Conservation (phyloP, 1,140 invertebrate genomes). For the Kradibia gibbosae region DNA sequence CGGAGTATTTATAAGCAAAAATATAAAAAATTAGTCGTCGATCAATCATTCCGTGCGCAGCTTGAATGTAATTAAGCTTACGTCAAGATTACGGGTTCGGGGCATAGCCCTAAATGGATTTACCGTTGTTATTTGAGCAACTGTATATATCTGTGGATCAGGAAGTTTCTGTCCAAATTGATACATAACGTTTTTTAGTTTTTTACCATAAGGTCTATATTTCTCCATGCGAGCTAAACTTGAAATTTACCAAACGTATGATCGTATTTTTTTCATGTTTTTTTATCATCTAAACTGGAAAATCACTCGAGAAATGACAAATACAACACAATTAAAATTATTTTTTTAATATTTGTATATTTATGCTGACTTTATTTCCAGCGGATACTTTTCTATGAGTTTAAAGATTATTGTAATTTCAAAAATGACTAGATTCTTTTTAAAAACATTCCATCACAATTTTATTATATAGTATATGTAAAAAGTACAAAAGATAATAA, state of each 20-base stretch:
- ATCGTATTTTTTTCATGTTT: constrained; percentile 4
- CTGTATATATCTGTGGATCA: background rate
- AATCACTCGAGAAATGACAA: background rate
- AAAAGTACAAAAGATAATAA: too few species aligned
- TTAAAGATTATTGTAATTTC: too few species aligned
- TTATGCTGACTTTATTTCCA: background rate
- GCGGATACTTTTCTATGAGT: too few species aligned
- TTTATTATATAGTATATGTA: too few species aligned
- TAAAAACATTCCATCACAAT: too few species aligned
- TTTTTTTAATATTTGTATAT: background rate
- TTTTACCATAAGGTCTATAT: constrained; percentile 52
- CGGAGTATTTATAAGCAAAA: background rate
- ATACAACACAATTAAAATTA: background rate
- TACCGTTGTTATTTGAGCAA: constrained; percentile 28
- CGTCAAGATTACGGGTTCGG: constrained; percentile 22
- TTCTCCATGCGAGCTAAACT: constrained; percentile 45
- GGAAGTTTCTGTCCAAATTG: constrained; percentile 24
- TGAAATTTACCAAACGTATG: constrained; percentile 49
- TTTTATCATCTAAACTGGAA: background rate
- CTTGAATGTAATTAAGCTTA: constrained; percentile 47
- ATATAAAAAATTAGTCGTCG: constrained; percentile 30
- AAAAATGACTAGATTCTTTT: too few species aligned
- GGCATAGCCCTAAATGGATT: constrained; percentile 43
- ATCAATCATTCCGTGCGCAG: constrained; percentile 2
- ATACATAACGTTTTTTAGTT: constrained; percentile 55